Evolutionary conservation across 35 echinoderm and acorn worm genomes (phyloP).

Genomic region (Apostichopus parvimensis): DNA sequence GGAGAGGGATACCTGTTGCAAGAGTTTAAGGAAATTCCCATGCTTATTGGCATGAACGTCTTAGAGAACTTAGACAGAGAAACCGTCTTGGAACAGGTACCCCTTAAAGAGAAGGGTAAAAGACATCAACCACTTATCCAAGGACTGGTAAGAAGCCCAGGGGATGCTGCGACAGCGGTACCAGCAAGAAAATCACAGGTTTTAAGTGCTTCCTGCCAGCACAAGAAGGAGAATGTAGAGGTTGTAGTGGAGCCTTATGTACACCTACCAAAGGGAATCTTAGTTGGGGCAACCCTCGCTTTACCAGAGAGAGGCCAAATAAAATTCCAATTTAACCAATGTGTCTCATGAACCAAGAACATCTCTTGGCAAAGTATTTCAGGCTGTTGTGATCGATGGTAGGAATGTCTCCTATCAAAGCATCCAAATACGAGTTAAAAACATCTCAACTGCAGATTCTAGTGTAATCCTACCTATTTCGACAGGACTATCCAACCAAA

Average conservation of each 20-base stretch:
- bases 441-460: not conserved
- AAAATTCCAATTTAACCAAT: not conserved
- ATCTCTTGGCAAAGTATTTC: not conserved
- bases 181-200: too few relatives aligned
- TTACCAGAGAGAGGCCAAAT: not conserved
- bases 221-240: not conserved
- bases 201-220: too few relatives aligned
- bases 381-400: not conserved
- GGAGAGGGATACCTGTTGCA: too few relatives aligned
- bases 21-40: too few relatives aligned
- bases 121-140: too few relatives aligned
- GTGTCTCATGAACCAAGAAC: not conserved
- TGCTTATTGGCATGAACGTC: too few relatives aligned
- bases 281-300: not conserved
- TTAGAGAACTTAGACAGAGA: too few relatives aligned
- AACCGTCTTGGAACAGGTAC: too few relatives aligned
- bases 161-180: too few relatives aligned
- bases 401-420: not conserved
- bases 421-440: not conserved
- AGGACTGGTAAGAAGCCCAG: too few relatives aligned
- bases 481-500: not conserved
- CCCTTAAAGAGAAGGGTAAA: too few relatives aligned
- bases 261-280: not conserved
- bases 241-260: not conserved
- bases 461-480: not conserved